Evolutionary conservation across 2,113 vertebrate species (phyloP), one percentile per base, ranked within the genome.

Genomic region (Cebidichthys violaceus): DNA sequence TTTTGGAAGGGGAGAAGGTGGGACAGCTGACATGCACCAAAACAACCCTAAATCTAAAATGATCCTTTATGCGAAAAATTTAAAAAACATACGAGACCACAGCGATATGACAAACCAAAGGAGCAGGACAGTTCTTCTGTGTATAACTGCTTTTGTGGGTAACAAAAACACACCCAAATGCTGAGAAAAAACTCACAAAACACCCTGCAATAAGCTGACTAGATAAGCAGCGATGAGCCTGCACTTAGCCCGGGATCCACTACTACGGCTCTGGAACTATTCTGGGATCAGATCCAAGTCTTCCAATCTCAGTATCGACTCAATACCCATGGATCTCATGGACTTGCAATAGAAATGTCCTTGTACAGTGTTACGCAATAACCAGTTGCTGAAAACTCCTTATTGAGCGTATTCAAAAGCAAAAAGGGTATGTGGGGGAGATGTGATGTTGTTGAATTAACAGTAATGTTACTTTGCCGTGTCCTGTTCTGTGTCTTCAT

Each of bases 241-340:
- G 70, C 57, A 76, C 64, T 81, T 72, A 83, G 67, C 71, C 75
- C 81, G 75, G 75, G 78, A 82, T 78, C 82, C 65, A 82, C 75
- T 59, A 62, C 50, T 62, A 71, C 2, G 55, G 64, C 79, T 81
- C 73, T 83, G 87, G 47, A 81, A 85, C 79, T 75, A 80, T 88
- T 84, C 75, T 84, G 82, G 86, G 83, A 84, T 82, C 88, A 84
- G 87, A 90, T 92, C 89, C 75, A 91, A 86, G 92, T 95, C 94
- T 95, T 95, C 94, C 94, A 92, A 81, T 86, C 87, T 73, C 77
- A 71, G 70, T 70, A 70, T 80, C 54, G 65, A 87, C 77, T 83
- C 54, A 54, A 70, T 66, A 78, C 68, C 85, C 70, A 17, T 83
- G 73, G 79, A 88, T 84, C 85, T 90, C 83, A 64, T 71, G 77